A percentile compares a stretch with the other conserved stretches of the same genome.
Evolutionary conservation across 2,113 vertebrate species (phyloP).

Genomic region (Mohoua ochrocephala): DNA sequence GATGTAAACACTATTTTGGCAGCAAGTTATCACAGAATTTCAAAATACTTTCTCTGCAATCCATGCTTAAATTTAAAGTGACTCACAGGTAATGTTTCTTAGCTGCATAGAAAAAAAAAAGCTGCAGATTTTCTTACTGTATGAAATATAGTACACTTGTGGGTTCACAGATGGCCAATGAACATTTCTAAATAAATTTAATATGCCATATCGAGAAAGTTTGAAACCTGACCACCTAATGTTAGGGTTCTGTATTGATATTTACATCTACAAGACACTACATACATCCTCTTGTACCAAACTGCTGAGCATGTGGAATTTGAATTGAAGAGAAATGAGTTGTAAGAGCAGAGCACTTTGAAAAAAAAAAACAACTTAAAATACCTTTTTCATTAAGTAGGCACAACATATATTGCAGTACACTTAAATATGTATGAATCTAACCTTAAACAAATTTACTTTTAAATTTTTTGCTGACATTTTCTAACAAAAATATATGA

Average conservation of each 20-base stretch:
- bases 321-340: neutral
- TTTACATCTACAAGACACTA: neutral
- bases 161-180: neutral
- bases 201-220: neutral
- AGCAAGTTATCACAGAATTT: neutral
- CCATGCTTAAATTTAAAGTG: neutral
- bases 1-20: neutral
- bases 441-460: neutral
- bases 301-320: neutral
- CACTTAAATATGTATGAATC: constrained; percentile 1
- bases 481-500: neutral
- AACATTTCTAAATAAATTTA: neutral
- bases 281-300: neutral
- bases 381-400: neutral
- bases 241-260: neutral
- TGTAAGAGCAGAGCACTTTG: neutral
- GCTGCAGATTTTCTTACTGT: neutral
- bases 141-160: neutral
- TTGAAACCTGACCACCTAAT: neutral
- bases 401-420: neutral
- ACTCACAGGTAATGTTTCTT: neutral
- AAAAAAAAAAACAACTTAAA: neutral
- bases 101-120: neutral
- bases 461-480: neutral
- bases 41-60: neutral